phyloP scores from a whole-genome alignment of 92 coral and sea anemone species.

The Palythoa heliodiscus region DNA sequence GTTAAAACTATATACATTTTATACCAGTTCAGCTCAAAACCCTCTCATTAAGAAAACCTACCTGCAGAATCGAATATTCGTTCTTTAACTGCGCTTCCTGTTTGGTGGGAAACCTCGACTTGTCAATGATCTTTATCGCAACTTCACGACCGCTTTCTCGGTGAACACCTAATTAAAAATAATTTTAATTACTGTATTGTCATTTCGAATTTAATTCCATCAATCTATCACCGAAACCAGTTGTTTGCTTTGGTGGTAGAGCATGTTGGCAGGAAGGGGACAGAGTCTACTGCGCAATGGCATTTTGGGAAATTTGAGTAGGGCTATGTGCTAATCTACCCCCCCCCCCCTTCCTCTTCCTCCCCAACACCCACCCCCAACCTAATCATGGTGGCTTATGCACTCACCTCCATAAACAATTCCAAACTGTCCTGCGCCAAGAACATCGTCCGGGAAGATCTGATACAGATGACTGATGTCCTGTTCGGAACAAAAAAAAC shows the following conservation, averaged over 20 bases:
- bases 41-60: neutral
- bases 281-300: no score
- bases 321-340: no score
- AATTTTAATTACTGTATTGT: neutral
- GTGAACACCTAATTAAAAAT: slow-evolving; percentile 22
- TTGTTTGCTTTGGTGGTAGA: no score
- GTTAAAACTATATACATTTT: neutral
- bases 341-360: no score
- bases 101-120: slow-evolving; percentile 42
- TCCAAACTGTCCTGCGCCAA: slow-evolving; percentile 99
- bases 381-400: neutral
- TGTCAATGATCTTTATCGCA: slow-evolving; percentile 41
- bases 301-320: no score
- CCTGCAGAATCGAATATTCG: slow-evolving; percentile 39
- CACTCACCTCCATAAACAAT: slow-evolving; percentile 95
- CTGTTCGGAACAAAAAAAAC: slow-evolving; percentile 50
- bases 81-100: slow-evolving; percentile 44
- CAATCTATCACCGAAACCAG: no score
- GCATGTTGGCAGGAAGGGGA: no score
- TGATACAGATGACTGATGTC: slow-evolving; percentile 95
- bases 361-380: no score
- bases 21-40: neutral
- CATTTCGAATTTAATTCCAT: neutral
- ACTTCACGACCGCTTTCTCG: slow-evolving; percentile 42
- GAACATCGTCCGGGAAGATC: slow-evolving; percentile 98